These are phyloP conservation scores for Caenorhabditis sp. DNA, from an alignment of 2,888 invertebrate genomes.

Conservation along the genomic window DNA sequence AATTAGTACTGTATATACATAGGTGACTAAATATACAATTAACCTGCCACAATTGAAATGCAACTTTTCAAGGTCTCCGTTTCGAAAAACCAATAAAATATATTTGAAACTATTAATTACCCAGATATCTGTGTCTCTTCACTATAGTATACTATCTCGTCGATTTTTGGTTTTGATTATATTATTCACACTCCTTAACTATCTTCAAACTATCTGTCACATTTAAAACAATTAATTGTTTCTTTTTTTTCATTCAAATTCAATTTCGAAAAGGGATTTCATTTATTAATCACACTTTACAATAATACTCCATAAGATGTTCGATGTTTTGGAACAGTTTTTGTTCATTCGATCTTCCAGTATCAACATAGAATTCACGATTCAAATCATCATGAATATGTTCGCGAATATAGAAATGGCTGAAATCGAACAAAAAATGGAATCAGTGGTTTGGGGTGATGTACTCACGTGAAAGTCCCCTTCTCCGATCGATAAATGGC, in stretches of 20 bases:
- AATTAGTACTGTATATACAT: background rate
- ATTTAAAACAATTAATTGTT: constrained; percentile 13
- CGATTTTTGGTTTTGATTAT: constrained; percentile 3
- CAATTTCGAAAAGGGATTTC: background rate
- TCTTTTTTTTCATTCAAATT: background rate
- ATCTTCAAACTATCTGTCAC: constrained; percentile 13
- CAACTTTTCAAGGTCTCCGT: background rate
- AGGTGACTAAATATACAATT: background rate
- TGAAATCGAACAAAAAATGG: background rate
- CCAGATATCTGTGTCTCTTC: constrained; percentile 14
- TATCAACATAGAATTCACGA: background rate
- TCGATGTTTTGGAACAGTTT: background rate
- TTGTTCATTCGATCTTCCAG: background rate
- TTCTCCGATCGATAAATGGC: background rate
- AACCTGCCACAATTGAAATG: background rate
- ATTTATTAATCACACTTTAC: background rate
- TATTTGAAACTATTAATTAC: background rate
- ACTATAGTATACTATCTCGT: constrained; percentile 9
- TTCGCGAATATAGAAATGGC: background rate
- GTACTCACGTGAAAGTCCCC: background rate
- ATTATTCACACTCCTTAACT: constrained; percentile 22
- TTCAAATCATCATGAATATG: background rate
- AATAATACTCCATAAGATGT: background rate
- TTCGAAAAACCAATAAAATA: background rate
- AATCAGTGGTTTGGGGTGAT: no score